phyloP scores from a whole-genome alignment of 2,113 vertebrate species.

The Melanostigma gelatinosum region DNA sequence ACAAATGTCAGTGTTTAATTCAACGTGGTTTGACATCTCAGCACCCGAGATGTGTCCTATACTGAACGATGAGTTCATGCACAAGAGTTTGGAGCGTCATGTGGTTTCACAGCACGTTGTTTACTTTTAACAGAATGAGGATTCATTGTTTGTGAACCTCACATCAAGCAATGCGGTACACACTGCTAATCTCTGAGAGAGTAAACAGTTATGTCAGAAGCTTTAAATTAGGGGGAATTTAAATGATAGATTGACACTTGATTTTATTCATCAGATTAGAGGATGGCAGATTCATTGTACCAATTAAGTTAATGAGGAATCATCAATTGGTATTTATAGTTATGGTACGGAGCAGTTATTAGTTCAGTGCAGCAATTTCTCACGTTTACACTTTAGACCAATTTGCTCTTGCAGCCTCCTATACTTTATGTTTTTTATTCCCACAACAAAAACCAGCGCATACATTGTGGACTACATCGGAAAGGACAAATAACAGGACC shows the following conservation, averaged over 20 bases:
- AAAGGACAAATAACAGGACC: not conserved
- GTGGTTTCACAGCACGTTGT: not conserved
- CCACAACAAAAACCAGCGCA: not conserved
- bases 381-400: not conserved
- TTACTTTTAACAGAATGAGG: not conserved
- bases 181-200: not conserved
- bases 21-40: not conserved
- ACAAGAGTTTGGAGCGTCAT: not conserved
- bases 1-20: constrained; percentile 12
- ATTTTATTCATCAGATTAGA: not conserved
- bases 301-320: not conserved
- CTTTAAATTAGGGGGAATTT: not conserved
- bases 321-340: not conserved
- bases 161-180: not conserved
- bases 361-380: not conserved
- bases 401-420: not conserved
- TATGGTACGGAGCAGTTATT: not conserved
- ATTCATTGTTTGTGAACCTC: not conserved
- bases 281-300: not conserved
- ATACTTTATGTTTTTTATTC: not conserved
- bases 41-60: not conserved
- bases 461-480: not conserved
- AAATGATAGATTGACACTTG: not conserved
- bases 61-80: not conserved
- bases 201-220: not conserved